Evolutionary conservation across 2,888 invertebrate species (phyloP).

Genomic region (Habroteleia sp.): DNA sequence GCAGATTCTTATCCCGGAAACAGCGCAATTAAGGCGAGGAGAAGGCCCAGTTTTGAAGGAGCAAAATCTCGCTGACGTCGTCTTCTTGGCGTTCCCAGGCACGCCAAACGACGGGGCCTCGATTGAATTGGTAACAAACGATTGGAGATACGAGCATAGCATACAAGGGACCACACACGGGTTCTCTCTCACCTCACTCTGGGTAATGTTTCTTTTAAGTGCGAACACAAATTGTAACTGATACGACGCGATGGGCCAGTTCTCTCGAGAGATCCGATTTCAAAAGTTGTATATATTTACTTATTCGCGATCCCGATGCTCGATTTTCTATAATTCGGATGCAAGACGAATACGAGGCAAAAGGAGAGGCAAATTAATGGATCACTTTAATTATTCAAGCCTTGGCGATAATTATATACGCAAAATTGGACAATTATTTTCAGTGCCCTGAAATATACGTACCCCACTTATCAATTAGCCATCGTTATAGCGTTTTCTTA

Average conservation of each 20-base stretch:
- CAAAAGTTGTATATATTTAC: slow-evolving; percentile 74
- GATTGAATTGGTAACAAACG: slow-evolving; percentile 79
- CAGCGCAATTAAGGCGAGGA: slow-evolving; percentile 68
- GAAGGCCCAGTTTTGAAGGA: slow-evolving; percentile 60
- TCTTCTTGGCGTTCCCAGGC: slow-evolving; percentile 40
- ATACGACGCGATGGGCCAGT: slow-evolving; percentile 77
- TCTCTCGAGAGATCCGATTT: slow-evolving; percentile 77
- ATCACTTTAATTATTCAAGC: slow-evolving; percentile 40
- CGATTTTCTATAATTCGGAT: slow-evolving; percentile 65
- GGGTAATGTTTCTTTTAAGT: slow-evolving; percentile 81
- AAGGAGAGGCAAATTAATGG: neutral
- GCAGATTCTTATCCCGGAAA: slow-evolving; percentile 69
- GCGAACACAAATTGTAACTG: slow-evolving; percentile 81
- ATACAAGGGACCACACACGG: slow-evolving; percentile 77
- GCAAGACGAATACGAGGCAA: slow-evolving; percentile 22
- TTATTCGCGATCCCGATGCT: slow-evolving; percentile 55
- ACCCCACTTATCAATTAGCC: too few species aligned
- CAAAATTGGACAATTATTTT: slow-evolving; percentile 17
- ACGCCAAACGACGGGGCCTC: slow-evolving; percentile 64
- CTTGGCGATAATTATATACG: slow-evolving; percentile 13
- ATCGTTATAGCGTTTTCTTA: too few species aligned
- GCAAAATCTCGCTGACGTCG: slow-evolving; percentile 38
- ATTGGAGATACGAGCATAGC: slow-evolving; percentile 76
- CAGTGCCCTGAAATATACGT: slow-evolving; percentile 7
- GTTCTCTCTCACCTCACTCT: slow-evolving; percentile 71